Percentiles rank a stretch among this genome's conserved stretches.
phyloP scores from a whole-genome alignment of 2,113 vertebrate genomes.

The Microtus richardsoni region DNA sequence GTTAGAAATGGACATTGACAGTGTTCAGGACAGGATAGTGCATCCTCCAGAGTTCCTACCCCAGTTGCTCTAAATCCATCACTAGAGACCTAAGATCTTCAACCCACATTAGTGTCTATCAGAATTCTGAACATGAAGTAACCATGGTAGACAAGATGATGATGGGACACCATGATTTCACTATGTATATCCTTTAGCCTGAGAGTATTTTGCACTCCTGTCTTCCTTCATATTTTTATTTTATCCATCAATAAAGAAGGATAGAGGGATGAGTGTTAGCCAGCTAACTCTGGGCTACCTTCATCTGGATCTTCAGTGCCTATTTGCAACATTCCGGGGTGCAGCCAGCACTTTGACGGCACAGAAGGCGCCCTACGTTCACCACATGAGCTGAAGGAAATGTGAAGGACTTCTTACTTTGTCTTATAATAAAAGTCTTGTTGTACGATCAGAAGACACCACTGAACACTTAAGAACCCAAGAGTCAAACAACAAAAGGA shows the following conservation, averaged over 20 bases:
- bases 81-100: neutral
- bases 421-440: neutral
- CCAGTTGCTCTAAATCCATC: neutral
- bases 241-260: neutral
- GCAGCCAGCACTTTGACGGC: neutral
- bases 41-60: neutral
- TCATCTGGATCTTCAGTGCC: neutral
- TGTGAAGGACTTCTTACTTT: neutral
- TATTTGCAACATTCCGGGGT: neutral
- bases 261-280: neutral
- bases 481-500: neutral
- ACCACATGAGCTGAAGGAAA: neutral
- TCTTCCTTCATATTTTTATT: slow-evolving; percentile 22
- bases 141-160: neutral
- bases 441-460: neutral
- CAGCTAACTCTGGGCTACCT: too few relatives aligned
- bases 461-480: neutral
- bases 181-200: neutral
- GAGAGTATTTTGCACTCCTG: neutral
- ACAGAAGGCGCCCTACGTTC: neutral
- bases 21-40: neutral
- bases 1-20: slow-evolving; percentile 33
- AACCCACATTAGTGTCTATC: neutral
- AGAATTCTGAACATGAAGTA: slow-evolving; percentile 21
- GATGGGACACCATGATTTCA: neutral